Evolutionary conservation across 2,888 invertebrate species (phyloP).

Genomic region (Melanostoma mellinum): DNA sequence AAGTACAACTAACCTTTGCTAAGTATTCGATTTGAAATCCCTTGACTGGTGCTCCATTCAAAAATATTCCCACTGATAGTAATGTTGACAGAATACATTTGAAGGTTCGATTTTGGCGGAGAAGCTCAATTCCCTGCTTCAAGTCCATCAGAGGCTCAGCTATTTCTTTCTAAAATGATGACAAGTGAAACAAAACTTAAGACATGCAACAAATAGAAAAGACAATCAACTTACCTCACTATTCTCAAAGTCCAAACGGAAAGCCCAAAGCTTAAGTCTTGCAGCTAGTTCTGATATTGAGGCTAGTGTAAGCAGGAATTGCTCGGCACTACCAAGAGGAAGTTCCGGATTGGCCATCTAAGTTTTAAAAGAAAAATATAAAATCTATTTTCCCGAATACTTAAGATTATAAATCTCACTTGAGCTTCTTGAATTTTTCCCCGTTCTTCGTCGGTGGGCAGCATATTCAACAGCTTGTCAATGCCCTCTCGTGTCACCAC

Average conservation of each 20-base stretch:
- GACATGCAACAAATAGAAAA: neutral
- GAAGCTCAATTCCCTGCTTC: slow-evolving; percentile 96
- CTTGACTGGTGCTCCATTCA: slow-evolving; percentile 95
- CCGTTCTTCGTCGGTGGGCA: slow-evolving; percentile 98
- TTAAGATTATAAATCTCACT: slow-evolving; percentile 75
- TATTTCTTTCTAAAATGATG: slow-evolving; percentile 89
- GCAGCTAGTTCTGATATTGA: slow-evolving; percentile 97
- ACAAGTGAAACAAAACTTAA: slow-evolving; percentile 8
- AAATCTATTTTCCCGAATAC: neutral
- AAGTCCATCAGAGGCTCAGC: slow-evolving; percentile 99
- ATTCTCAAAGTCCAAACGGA: slow-evolving; percentile 98
- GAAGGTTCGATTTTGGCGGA: slow-evolving; percentile 96
- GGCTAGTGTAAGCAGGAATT: slow-evolving; percentile 97
- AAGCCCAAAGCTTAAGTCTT: slow-evolving; percentile 97
- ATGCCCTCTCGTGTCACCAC: slow-evolving; percentile 99
- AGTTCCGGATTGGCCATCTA: slow-evolving; percentile 81
- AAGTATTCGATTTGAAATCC: slow-evolving; percentile 99
- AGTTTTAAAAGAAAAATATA: slow-evolving; percentile 12
- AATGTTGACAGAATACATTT: slow-evolving; percentile 96
- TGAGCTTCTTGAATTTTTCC: slow-evolving; percentile 98
- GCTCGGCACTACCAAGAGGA: slow-evolving; percentile 94
- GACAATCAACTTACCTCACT: slow-evolving; percentile 88
- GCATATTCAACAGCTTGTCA: slow-evolving; percentile 98
- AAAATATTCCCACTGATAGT: slow-evolving; percentile 96
- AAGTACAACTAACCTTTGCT: slow-evolving; percentile 85